Percentiles rank a stretch among this genome's conserved stretches.
phyloP scores from a whole-genome alignment of 2,113 vertebrate genomes.

The Phalacrocorax brasilianus region DNA sequence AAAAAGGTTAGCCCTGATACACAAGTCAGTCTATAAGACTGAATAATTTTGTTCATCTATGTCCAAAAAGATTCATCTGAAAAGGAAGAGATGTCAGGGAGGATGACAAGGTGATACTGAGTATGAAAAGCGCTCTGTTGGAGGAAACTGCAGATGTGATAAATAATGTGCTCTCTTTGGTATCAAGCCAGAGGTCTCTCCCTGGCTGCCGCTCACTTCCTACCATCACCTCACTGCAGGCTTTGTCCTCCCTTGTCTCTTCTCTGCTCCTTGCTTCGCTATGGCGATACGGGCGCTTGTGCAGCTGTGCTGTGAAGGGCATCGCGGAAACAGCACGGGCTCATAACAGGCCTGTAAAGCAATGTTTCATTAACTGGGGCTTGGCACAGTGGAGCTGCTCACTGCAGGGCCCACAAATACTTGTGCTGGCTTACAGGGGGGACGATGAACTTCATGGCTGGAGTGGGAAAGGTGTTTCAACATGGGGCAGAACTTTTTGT shows the following conservation, averaged over 20 bases:
- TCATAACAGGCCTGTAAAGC: fast-evolving
- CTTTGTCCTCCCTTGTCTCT: neutral
- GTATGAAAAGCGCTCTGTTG: neutral
- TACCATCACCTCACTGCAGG: neutral
- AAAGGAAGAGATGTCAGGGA: neutral
- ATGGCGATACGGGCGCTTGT: fast-evolving
- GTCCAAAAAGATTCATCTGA: neutral
- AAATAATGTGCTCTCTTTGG: neutral
- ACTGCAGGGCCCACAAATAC: neutral
- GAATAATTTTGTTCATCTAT: neutral
- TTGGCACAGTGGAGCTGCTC: neutral
- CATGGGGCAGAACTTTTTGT: too few species aligned
- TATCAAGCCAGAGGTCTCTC: neutral
- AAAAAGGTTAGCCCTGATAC: neutral
- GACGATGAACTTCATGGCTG: neutral
- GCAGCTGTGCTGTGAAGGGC: neutral
- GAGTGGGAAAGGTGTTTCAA: neutral
- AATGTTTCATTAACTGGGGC: too few species aligned
- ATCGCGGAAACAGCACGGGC: fast-evolving
- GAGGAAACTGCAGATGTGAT: neutral
- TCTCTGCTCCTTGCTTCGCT: neutral
- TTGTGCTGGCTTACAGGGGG: too few species aligned
- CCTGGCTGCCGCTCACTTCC: neutral
- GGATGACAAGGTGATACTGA: neutral
- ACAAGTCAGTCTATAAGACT: neutral